phyloP scores from a whole-genome alignment of 1,140 invertebrate genomes.

The Drosophila tropicalis region DNA sequence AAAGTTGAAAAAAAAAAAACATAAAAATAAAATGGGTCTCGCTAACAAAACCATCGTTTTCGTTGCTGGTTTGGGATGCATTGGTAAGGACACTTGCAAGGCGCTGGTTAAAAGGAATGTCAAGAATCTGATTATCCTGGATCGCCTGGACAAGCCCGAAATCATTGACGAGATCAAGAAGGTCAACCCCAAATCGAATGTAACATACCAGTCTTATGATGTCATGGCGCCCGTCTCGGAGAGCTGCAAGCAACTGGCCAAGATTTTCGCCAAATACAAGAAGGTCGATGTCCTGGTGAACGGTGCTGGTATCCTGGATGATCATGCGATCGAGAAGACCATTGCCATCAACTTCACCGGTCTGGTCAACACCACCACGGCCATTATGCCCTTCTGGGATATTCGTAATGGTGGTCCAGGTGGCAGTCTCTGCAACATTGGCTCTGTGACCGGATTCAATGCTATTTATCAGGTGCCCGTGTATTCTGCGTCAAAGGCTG shows the following conservation, averaged over 20 bases:
- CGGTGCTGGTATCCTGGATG: constrained; percentile 73
- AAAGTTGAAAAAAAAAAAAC: no score
- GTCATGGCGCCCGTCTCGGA: constrained; percentile 58
- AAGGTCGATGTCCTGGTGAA: constrained; percentile 76
- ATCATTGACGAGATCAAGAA: constrained; percentile 63
- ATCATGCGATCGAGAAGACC: constrained; percentile 70
- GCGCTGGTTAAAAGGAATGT: constrained; percentile 59
- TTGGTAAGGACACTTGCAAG: constrained; percentile 68
- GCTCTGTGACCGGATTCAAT: constrained; percentile 86
- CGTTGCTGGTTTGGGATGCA: constrained; percentile 72
- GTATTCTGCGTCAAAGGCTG: constrained; percentile 84
- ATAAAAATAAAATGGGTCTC: constrained; percentile 23
- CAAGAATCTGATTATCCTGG: constrained; percentile 70
- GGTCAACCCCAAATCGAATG: constrained; percentile 68
- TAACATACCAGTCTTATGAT: constrained; percentile 70
- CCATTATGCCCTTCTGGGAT: constrained; percentile 84
- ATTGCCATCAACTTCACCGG: constrained; percentile 79
- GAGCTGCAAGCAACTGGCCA: constrained; percentile 59
- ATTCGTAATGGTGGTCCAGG: constrained; percentile 86
- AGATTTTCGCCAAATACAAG: constrained; percentile 61
- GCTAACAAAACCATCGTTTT: constrained; percentile 75
- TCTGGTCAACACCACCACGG: constrained; percentile 72
- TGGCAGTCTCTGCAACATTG: constrained; percentile 87
- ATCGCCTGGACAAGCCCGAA: constrained; percentile 64
- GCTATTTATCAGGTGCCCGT: constrained; percentile 79